Evolutionary conservation across 2,797 vertebrate genomes (phyloP).

Genomic region (Chloroceryle inda): DNA sequence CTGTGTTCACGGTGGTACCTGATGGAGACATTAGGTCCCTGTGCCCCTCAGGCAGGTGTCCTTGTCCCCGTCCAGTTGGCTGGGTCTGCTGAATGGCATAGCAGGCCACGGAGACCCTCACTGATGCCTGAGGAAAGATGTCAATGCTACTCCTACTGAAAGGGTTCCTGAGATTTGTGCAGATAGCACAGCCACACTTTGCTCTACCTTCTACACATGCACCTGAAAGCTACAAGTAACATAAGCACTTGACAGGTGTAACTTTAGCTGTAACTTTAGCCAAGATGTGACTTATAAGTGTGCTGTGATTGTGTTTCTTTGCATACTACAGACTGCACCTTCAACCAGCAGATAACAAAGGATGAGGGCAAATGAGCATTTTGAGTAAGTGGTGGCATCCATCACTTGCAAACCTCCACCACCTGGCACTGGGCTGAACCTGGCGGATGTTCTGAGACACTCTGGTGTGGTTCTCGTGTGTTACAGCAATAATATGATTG

Average conservation of each 20-base stretch:
- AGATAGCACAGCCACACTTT: not conserved
- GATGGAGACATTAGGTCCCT: rapidly evolving
- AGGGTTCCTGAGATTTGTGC: not conserved
- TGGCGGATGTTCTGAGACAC: not conserved
- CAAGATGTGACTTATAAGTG: not conserved
- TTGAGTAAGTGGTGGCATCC: not conserved
- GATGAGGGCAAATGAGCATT: not conserved
- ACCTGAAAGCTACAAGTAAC: not conserved
- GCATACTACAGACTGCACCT: not conserved
- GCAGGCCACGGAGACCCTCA: not conserved
- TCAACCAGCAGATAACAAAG: not conserved
- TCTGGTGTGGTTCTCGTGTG: rapidly evolving
- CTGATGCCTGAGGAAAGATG: not conserved
- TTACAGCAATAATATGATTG: not conserved
- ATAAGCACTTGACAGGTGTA: not conserved
- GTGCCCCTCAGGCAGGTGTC: not conserved
- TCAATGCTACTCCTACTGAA: not conserved
- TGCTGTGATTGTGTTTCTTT: not conserved
- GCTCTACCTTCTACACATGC: not conserved
- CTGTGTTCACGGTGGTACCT: rapidly evolving
- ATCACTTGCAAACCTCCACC: not conserved
- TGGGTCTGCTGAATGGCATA: not conserved
- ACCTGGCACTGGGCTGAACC: not conserved
- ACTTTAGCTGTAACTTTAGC: conserved; percentile 10
- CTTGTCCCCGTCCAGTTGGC: not conserved